Evolutionary conservation across 2,113 vertebrate species (phyloP).

Genomic region (Paedocypris sp.): DNA sequence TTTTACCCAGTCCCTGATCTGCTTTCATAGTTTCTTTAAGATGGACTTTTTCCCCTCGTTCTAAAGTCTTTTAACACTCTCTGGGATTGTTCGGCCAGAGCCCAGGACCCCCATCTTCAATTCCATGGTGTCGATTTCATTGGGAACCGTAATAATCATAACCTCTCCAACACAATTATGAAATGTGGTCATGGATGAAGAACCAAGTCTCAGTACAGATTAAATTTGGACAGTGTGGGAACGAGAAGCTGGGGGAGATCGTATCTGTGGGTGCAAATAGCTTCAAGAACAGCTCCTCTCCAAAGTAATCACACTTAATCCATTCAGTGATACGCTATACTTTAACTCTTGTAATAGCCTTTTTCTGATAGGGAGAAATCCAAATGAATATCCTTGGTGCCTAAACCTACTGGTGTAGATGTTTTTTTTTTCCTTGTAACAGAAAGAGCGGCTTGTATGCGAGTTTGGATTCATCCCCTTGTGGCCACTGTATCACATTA

Average conservation of each 20-base stretch:
- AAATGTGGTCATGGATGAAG: not conserved
- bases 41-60: not conserved
- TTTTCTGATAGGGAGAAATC: not conserved
- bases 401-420: not conserved
- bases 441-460: no score
- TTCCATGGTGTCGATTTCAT: not conserved
- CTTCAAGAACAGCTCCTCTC: not conserved
- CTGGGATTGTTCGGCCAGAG: not conserved
- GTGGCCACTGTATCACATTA: slow-evolving; percentile 1
- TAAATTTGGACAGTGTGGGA: not conserved
- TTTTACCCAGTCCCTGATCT: no score
- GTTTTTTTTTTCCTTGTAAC: not conserved
- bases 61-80: not conserved
- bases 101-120: not conserved
- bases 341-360: not conserved
- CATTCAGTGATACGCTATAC: slow-evolving; percentile 8
- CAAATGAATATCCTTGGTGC: not conserved
- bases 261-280: not conserved
- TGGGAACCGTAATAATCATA: not conserved
- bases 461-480: not conserved
- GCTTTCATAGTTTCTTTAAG: not conserved
- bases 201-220: not conserved
- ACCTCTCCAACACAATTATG: not conserved
- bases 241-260: not conserved
- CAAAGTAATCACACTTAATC: slow-evolving; percentile 13